These are phyloP conservation scores for Catostylus mosaicus DNA, from an alignment of 30 jellyfish, hydroid and myxozoan species.

Conservation along the genomic window DNA sequence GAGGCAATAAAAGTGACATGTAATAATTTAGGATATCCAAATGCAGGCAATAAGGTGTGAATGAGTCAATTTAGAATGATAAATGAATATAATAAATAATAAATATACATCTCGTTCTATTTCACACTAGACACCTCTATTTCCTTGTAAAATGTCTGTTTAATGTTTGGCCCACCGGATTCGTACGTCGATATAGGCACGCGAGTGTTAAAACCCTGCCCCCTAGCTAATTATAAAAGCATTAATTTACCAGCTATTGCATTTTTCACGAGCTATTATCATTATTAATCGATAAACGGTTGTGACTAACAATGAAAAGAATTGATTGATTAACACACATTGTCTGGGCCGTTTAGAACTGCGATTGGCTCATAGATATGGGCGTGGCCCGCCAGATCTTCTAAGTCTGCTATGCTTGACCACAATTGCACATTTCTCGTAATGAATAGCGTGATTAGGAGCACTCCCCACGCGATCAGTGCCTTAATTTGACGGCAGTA, in stretches of 20 bases:
- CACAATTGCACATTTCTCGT: constrained; percentile 24
- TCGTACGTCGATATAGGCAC: neutral
- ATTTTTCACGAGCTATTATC: constrained; percentile 16
- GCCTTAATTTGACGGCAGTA: neutral
- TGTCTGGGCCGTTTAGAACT: constrained; percentile 5
- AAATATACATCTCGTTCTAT: neutral
- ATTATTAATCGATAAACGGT: neutral
- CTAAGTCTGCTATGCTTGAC: neutral
- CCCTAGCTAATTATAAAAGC: constrained; percentile 4
- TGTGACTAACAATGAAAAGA: neutral
- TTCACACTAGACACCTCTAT: constrained; percentile 17
- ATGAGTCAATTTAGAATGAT: constrained; percentile 27
- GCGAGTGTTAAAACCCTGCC: constrained; percentile 27
- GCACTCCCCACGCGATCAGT: neutral
- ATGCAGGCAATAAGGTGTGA: constrained; percentile 29
- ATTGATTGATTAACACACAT: neutral
- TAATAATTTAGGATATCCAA: constrained; percentile 1
- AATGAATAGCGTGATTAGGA: neutral
- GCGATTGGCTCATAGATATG: neutral
- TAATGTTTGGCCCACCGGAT: neutral
- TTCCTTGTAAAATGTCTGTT: constrained; percentile 12
- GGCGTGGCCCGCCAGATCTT: constrained; percentile 1
- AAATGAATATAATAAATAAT: constrained; percentile 13
- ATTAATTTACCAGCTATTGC: constrained; percentile 8
- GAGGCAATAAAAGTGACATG: neutral